These are phyloP conservation scores for Drosophila mettleri DNA, from an alignment of 2,888 invertebrate genomes.

Conservation along the genomic window DNA sequence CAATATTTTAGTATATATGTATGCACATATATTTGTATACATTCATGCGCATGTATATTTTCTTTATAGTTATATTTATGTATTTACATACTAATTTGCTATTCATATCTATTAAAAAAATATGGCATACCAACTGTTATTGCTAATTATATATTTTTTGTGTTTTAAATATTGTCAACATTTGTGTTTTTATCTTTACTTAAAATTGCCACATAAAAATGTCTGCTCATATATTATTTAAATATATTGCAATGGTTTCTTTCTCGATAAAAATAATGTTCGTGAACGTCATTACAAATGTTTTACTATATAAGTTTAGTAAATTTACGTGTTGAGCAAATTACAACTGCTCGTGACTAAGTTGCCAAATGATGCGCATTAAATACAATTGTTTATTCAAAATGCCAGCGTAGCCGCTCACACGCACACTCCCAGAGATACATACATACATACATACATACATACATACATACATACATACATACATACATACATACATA, in stretches of 20 bases:
- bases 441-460: not conserved
- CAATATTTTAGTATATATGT: not conserved
- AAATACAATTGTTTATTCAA: constrained; percentile 4
- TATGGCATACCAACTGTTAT: not conserved
- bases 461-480: not conserved
- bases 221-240: not conserved
- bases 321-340: not conserved
- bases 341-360: constrained; percentile 38
- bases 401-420: constrained; percentile 2
- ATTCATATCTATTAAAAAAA: not conserved
- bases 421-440: no score
- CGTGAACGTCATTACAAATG: constrained; percentile 6
- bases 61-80: no score
- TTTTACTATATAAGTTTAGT: not conserved
- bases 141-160: not conserved
- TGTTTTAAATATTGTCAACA: no score
- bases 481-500: not conserved
- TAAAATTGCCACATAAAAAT: not conserved
- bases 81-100: not conserved
- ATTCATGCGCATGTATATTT: no score
- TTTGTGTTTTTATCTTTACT: not conserved
- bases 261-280: not conserved
- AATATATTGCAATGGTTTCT: not conserved
- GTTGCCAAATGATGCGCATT: constrained; percentile 30
- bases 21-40: not conserved